Evolutionary conservation across 2,888 invertebrate genomes (phyloP), one percentile per base, ranked within the genome.

Genomic region (Pimpla rufipes): DNA sequence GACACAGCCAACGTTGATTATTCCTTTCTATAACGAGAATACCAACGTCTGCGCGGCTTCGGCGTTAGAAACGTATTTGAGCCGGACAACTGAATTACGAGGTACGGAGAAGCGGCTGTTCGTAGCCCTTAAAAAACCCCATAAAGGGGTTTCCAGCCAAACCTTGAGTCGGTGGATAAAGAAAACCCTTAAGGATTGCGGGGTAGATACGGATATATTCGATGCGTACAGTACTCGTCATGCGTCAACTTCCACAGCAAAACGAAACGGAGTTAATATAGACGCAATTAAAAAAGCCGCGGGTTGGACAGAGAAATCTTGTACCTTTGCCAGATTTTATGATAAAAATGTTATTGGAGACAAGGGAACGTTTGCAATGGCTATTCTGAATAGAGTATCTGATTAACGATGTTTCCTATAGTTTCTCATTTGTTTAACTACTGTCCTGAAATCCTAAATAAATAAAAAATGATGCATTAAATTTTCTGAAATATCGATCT

Each of bases 131-230:
- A 79, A 70, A 55, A 78, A 59, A 18, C 79, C 70, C 2, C 64
- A 75, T 37, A 74, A 79, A 21, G n/a, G n/a, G 1, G 71, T 79
- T 3, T 74, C 52, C 0, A 68, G 29, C 37, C 75, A 75, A 11
- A 75, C 83, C 2, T 47, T 83, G n/a, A 79, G 71, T 37, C 40
- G 67, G 7, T 79, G 75, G 76, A 76, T 79, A 21, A 83, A 83
- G 55, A 29, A 59, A 10, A 68, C 67, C 7, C 40, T 70, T n/a
- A 13, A 55, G 6, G 8, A 71, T 40, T 35, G 70, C 8, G 55
- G 55, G 8, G 55, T 70, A 0, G 55, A 70, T 23, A 70, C 70
- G 35, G n/a, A 40, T 13, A 6, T 42, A 0, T 57, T 55, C 8
- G 40, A 55, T 11, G 70, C 55, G 3, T 42, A 70, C 18, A 70